These are phyloP conservation scores for Irena cyanogastra DNA, from an alignment of 2,113 vertebrate genomes.

Conservation along the genomic window DNA sequence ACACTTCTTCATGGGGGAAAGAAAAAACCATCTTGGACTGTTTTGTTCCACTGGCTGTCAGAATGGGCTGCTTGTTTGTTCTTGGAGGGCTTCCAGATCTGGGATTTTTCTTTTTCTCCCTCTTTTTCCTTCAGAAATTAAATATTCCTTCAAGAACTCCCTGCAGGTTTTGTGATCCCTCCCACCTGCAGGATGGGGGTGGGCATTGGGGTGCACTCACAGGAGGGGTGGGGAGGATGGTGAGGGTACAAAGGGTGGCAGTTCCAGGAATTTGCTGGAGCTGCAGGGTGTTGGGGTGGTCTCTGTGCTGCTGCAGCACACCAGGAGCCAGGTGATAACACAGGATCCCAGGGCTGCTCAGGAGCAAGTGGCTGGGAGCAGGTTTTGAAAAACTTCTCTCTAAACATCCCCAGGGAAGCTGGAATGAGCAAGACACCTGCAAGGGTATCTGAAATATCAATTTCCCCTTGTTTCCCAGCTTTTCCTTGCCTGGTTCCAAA, in stretches of 20 bases:
- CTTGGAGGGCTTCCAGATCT: not conserved
- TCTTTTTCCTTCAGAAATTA: not conserved
- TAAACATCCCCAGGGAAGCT: not conserved
- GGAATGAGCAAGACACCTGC: not conserved
- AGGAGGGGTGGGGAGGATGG: not conserved
- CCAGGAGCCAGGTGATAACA: rapidly evolving
- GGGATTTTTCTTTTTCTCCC: not conserved
- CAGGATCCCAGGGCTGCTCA: not conserved
- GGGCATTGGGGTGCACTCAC: not conserved
- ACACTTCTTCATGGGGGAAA: not conserved
- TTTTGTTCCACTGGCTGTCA: slow-evolving; percentile 11
- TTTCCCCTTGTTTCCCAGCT: not conserved
- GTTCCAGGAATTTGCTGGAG: not conserved
- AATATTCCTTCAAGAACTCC: not conserved
- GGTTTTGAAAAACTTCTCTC: not conserved
- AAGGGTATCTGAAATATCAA: not conserved
- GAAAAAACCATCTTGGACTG: not conserved
- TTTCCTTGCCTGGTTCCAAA: not conserved
- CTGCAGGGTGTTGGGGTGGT: not conserved
- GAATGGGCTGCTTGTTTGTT: slow-evolving; percentile 1
- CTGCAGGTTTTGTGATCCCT: not conserved
- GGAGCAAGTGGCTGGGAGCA: not conserved
- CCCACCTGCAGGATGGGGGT: not conserved
- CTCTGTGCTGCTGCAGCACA: not conserved
- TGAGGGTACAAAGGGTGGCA: not conserved